Evolutionary conservation across 2,797 vertebrate species (phyloP).

Genomic region (Merluccius polli): DNA sequence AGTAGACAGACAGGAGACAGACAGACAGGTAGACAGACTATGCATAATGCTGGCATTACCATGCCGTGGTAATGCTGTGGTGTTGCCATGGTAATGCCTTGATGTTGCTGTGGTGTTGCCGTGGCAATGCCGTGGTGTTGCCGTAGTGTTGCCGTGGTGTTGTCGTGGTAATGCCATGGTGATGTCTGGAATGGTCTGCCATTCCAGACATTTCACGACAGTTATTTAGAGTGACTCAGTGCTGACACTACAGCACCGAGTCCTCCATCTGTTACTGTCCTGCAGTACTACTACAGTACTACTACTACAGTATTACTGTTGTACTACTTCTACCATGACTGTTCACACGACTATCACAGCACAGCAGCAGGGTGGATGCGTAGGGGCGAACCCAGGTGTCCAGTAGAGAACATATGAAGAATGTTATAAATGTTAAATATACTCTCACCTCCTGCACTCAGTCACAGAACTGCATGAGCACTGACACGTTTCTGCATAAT

Average conservation of each 20-base stretch:
- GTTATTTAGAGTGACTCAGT: too few species aligned
- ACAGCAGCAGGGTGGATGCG: neutral
- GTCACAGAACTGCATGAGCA: neutral
- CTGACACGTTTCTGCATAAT: neutral
- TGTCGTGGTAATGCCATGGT: neutral
- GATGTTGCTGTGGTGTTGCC: neutral
- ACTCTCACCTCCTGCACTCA: neutral
- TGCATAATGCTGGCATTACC: constrained; percentile 3
- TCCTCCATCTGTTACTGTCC: too few species aligned
- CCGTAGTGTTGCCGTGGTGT: neutral
- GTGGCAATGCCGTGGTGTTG: too few species aligned
- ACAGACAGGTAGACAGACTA: neutral
- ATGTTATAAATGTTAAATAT: neutral
- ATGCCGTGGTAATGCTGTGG: neutral
- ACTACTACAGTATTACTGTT: neutral
- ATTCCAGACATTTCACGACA: too few species aligned
- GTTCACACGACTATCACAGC: neutral
- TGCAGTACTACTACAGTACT: constrained; percentile 12
- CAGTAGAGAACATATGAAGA: neutral
- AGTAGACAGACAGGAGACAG: neutral
- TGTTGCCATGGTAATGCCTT: neutral
- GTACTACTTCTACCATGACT: neutral
- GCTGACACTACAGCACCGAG: too few species aligned
- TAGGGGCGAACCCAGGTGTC: neutral
- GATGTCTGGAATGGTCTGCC: too few species aligned